Conservation (phyloP, 2,113 vertebrate species). For the Malaclemys terrapin region DNA sequence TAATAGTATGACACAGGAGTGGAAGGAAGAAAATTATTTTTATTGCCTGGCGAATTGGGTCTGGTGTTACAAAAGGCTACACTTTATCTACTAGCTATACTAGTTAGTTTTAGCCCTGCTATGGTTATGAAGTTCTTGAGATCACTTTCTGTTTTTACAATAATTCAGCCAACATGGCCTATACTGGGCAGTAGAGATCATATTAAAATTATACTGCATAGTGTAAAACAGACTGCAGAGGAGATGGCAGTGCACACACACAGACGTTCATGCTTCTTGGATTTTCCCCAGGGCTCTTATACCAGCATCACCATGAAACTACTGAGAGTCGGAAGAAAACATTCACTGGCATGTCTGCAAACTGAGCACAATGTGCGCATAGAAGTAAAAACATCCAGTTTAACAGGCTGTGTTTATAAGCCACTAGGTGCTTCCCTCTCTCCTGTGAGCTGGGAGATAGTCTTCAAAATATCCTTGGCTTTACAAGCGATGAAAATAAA, state of each 20-base stretch:
- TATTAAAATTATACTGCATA: accelerated
- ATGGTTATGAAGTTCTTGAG: constrained; percentile 1
- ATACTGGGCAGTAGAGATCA: neutral
- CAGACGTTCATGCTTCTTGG: neutral
- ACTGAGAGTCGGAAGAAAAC: neutral
- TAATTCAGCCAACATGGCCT: neutral
- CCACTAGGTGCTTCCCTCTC: neutral
- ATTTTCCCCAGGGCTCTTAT: neutral
- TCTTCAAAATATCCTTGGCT: constrained; percentile 47
- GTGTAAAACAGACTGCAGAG: constrained; percentile 24
- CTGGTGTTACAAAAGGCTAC: constrained; percentile 23
- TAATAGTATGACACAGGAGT: constrained; percentile 6
- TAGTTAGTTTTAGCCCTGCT: neutral
- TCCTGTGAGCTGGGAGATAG: constrained; percentile 28
- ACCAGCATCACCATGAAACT: neutral
- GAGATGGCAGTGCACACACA: neutral
- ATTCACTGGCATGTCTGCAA: neutral
- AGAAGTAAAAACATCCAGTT: constrained; percentile 16
- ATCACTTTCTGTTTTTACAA: constrained; percentile 26
- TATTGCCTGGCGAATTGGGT: constrained; percentile 22
- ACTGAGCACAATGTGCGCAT: neutral
- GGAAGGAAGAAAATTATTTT: constrained; percentile 19
- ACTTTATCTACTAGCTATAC: constrained; percentile 42
- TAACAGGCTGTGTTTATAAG: constrained; percentile 21
- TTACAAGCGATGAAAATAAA: constrained; percentile 57